Base-by-base conservation (phyloP, 1,140 invertebrate species). In the Drosophila chauvacae region DNA sequence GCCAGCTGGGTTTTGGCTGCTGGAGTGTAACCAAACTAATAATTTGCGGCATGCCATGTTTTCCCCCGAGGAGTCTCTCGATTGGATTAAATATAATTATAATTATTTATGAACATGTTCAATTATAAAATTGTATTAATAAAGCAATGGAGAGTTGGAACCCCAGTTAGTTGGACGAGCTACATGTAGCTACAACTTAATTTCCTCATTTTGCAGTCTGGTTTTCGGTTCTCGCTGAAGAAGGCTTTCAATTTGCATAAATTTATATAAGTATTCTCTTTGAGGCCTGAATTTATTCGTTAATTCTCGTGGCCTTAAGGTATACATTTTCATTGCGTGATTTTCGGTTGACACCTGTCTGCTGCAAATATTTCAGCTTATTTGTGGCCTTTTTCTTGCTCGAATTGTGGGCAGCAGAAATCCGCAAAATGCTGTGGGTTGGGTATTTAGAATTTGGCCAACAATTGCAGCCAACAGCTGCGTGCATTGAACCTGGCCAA, bases 401-500 rank as follows among this genome's bases (percentile, higher is more conserved):
- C 55, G 56, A 30, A 72, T 73, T 72, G 70, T 73, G 70, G 68
- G 70, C 70, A 61, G 63, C 56, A 59, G 30, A 56, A 69, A 70
- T 70, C 66, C 62, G 37, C 35, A 42, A 23, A 23, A 14, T 23
- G 16, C 37, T 72, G 70, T 72, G 70, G 70, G 70, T 37, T 70
- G 30, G 37, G 35, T 44, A 42, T 57, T 42, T 51, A 72, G 70
- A 72, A 66, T 76, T 76, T 77, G 74, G 74, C 48, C 74, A 77
- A 35, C 56, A 68, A 60, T 56, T 60, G 45, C 66, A 72, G 68
- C 68, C 70, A 56, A 53, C 73, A 47, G 73, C 53, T 76, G 74
- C 74, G 74, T 77, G 62, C 74, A 77, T 77, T 77, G 73, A 77
- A 77, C 74, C 68, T 69, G 50, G 48, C 30, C 48, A 61, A 55